These are phyloP conservation scores for Zaprionus vittiger DNA, from an alignment of 1,140 invertebrate species.

Conservation along the genomic window DNA sequence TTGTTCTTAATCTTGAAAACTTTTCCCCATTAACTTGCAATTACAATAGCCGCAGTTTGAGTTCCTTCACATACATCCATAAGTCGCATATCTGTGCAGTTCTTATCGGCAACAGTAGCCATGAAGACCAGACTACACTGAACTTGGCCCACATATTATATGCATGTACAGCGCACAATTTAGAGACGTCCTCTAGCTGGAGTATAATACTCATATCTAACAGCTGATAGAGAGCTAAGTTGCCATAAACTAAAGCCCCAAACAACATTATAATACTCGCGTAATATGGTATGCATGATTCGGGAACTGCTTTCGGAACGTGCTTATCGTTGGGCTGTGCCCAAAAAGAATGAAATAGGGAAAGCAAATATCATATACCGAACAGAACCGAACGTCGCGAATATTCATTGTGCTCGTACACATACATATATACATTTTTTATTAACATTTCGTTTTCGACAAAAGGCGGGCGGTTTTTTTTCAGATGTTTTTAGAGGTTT, in stretches of 20 bases:
- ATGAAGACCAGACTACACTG: constrained; percentile 21
- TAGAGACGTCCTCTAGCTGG: constrained; percentile 2
- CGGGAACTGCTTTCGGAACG: constrained; percentile 43
- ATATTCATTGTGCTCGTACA: constrained; percentile 43
- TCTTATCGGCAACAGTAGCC: constrained; percentile 28
- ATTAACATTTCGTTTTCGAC: constrained; percentile 37
- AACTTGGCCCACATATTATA: constrained; percentile 47
- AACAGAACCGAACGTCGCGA: constrained; percentile 27
- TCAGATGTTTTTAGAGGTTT: constrained; percentile 12
- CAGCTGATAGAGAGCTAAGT: constrained; percentile 30
- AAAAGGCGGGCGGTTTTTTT: constrained; percentile 27
- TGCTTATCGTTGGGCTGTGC: constrained; percentile 56
- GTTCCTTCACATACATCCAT: neutral
- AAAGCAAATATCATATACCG: constrained; percentile 10
- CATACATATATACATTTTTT: constrained; percentile 51
- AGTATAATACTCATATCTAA: constrained; percentile 26
- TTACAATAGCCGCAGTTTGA: neutral
- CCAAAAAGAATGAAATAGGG: constrained; percentile 21
- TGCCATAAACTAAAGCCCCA: constrained; percentile 1
- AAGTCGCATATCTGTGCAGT: neutral
- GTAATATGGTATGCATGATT: constrained; percentile 23
- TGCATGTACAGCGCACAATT: neutral
- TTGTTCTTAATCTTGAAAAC: neutral
- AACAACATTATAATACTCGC: constrained; percentile 3
- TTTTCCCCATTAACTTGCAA: constrained; percentile 1